Evolutionary conservation across 2,797 vertebrate species (phyloP).

Genomic region (Dendrocincla fuliginosa): DNA sequence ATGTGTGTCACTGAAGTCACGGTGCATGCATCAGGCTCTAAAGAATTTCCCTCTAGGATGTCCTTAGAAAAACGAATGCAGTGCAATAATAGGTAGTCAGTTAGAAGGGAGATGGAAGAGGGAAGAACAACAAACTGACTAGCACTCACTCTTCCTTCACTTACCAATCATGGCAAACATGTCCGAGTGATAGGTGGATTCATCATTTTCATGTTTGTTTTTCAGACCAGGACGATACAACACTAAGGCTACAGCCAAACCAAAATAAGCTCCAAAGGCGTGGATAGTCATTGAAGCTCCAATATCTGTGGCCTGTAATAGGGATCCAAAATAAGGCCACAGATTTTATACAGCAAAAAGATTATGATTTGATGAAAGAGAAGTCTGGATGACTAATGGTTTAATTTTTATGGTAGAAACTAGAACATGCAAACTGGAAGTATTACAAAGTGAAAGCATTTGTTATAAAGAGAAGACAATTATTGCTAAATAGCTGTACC

Average conservation of each 20-base stretch:
- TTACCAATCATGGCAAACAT: slow-evolving; percentile 97
- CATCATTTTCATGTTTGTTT: slow-evolving; percentile 84
- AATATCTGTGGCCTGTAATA: slow-evolving; percentile 84
- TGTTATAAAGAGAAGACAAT: not conserved
- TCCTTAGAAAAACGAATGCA: not conserved
- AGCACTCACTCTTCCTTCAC: not conserved
- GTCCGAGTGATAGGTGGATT: slow-evolving; percentile 91
- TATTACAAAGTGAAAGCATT: not conserved
- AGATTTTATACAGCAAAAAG: not conserved
- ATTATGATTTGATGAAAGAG: not conserved
- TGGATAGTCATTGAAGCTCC: slow-evolving; percentile 97
- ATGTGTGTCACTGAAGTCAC: not conserved
- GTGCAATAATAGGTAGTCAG: rapidly evolving
- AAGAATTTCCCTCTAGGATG: not conserved
- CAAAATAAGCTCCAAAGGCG: slow-evolving; percentile 95
- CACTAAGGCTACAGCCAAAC: slow-evolving; percentile 84
- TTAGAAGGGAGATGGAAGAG: not conserved
- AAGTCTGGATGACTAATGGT: not conserved
- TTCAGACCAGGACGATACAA: slow-evolving; percentile 84
- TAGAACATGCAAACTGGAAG: not conserved
- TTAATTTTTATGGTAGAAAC: not conserved
- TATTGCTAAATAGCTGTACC: not conserved
- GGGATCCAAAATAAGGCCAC: not conserved
- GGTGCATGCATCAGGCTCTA: not conserved
- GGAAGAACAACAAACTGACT: not conserved